Evolutionary conservation across 2,888 invertebrate genomes (phyloP).

Genomic region (Aproaerema taeniolella): DNA sequence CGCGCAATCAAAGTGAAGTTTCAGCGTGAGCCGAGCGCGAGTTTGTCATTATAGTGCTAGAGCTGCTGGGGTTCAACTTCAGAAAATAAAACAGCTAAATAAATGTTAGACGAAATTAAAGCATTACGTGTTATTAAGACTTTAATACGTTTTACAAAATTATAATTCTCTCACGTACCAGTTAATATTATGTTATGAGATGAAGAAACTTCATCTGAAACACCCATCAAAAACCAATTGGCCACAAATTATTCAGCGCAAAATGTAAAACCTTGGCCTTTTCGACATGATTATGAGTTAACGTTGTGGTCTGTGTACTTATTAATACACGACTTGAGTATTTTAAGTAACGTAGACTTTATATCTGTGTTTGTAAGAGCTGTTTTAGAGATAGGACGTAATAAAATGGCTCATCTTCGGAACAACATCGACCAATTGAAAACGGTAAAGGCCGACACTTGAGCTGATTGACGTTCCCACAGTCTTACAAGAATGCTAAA

Average conservation of each 20-base stretch:
- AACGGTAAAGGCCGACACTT: slow-evolving; percentile 49
- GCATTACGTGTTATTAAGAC: neutral
- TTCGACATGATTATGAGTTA: slow-evolving; percentile 46
- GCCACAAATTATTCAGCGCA: slow-evolving; percentile 53
- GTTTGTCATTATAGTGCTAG: too few species aligned
- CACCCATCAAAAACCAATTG: slow-evolving; percentile 62
- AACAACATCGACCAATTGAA: slow-evolving; percentile 41
- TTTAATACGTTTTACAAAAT: slow-evolving; percentile 7
- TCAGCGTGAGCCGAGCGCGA: too few species aligned
- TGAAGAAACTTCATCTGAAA: slow-evolving; percentile 34
- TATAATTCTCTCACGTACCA: slow-evolving; percentile 25
- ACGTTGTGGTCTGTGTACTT: slow-evolving; percentile 42
- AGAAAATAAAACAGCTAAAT: too few species aligned
- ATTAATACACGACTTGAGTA: slow-evolving; percentile 36
- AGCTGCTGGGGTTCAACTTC: too few species aligned
- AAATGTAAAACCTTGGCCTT: slow-evolving; percentile 66
- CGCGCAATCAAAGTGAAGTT: too few species aligned
- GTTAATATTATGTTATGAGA: slow-evolving; percentile 21
- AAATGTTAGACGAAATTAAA: neutral
- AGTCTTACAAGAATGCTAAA: slow-evolving; percentile 44
- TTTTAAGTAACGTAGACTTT: slow-evolving; percentile 34
- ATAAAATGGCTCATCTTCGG: slow-evolving; percentile 42
- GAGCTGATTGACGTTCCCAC: slow-evolving; percentile 56
- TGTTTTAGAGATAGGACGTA: slow-evolving; percentile 26
- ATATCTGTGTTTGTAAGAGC: slow-evolving; percentile 30